Conservation (phyloP, 37 sponge, comb jelly and placozoan species). For the Amphimedon queenslandica region DNA sequence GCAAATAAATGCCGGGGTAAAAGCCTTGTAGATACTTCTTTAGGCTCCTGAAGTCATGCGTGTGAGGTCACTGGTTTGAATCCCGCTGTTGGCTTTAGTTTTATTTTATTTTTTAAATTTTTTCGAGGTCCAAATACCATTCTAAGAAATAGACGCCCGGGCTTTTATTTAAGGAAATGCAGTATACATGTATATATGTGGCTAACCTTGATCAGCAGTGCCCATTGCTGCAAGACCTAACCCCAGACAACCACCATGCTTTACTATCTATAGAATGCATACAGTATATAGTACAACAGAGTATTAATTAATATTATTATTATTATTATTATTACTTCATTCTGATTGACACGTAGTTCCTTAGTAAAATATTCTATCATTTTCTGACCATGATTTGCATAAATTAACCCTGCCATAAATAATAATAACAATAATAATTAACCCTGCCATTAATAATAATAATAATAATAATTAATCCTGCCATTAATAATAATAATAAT, state of each 20-base stretch:
- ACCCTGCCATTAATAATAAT: not conserved
- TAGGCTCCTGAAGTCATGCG: too few species aligned
- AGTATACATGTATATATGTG: too few species aligned
- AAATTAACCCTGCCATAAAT: slow-evolving; percentile 72
- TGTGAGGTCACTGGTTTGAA: too few species aligned
- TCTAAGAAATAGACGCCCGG: too few species aligned
- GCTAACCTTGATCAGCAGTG: slow-evolving; percentile 67
- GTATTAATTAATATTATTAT: not conserved
- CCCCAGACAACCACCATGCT: slow-evolving; percentile 96
- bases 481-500: not conserved
- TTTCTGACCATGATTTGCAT: slow-evolving; percentile 91
- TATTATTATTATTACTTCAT: slow-evolving; percentile 52
- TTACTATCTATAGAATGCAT: slow-evolving; percentile 57
- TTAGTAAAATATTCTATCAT: slow-evolving; percentile 86
- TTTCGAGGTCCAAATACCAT: too few species aligned
- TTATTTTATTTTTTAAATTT: too few species aligned
- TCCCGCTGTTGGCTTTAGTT: too few species aligned
- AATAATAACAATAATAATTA: not conserved
- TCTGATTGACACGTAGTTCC: slow-evolving; percentile 70
- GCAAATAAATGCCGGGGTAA: too few species aligned
- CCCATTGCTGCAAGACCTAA: slow-evolving; percentile 98
- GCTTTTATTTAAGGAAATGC: too few species aligned
- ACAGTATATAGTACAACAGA: not conserved
- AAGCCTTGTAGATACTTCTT: too few species aligned
- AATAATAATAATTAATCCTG: not conserved